These are phyloP conservation scores for Nipponia nippon DNA, from an alignment of 2,113 vertebrate genomes.

Conservation along the genomic window DNA sequence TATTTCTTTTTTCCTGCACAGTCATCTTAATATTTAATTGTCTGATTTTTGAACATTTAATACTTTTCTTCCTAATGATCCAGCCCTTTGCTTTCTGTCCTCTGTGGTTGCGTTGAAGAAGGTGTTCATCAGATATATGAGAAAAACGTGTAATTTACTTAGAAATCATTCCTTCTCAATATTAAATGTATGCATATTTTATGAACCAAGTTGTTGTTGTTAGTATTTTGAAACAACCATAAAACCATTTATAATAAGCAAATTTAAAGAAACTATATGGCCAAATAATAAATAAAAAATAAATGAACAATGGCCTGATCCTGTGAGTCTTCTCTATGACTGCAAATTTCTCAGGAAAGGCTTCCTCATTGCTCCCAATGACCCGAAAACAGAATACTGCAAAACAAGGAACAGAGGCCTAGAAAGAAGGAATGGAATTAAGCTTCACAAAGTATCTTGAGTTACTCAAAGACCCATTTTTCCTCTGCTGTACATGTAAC, in stretches of 20 bases:
- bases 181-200: not conserved
- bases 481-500: not conserved
- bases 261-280: not conserved
- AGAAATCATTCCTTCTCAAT: not conserved
- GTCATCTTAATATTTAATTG: not conserved
- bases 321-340: not conserved
- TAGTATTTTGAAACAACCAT: not conserved
- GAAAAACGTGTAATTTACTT: not conserved
- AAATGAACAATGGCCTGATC: not conserved
- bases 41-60: not conserved
- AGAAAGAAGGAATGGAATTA: not conserved
- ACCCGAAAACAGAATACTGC: not conserved
- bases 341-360: not conserved
- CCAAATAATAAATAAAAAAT: not conserved
- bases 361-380: not conserved
- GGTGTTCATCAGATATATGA: not conserved
- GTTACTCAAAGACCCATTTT: not conserved
- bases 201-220: not conserved
- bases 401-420: not conserved
- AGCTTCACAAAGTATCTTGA: not conserved
- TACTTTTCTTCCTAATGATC: not conserved
- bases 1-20: not conserved
- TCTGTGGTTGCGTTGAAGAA: not conserved
- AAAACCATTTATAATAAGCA: not conserved
- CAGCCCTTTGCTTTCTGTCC: not conserved